Evolutionary conservation across 2,797 vertebrate genomes (phyloP).

Genomic region (Anabas testudineus): DNA sequence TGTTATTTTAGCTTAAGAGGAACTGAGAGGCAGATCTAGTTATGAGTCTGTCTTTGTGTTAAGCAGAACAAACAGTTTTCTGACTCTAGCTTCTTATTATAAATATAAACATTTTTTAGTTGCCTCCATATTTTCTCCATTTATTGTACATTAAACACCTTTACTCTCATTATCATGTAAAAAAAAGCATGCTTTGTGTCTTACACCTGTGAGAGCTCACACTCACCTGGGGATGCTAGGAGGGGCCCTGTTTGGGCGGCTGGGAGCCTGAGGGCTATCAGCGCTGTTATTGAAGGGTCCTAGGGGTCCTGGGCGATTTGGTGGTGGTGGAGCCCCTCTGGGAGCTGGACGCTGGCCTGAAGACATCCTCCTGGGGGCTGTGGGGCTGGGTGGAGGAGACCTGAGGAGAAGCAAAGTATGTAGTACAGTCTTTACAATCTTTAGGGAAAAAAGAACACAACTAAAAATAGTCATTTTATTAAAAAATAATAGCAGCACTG

Average conservation of each 20-base stretch:
- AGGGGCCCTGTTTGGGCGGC: constrained; percentile 92
- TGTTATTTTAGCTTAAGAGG: background rate
- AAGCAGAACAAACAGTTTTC: background rate
- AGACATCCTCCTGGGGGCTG: constrained; percentile 88
- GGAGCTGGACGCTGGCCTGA: constrained; percentile 87
- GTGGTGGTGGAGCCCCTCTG: constrained; percentile 89
- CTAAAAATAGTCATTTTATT: too few species aligned
- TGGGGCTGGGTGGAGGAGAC: constrained; percentile 93
- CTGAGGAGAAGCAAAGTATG: constrained; percentile 65
- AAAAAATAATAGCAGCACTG: too few species aligned
- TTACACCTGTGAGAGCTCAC: background rate
- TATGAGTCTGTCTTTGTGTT: background rate
- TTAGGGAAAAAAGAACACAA: background rate
- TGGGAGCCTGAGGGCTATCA: constrained; percentile 90
- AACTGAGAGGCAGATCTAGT: background rate
- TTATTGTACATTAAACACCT: background rate
- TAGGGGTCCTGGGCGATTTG: constrained; percentile 89
- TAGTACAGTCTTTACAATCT: background rate
- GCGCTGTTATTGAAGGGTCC: constrained; percentile 89
- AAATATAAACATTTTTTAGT: background rate
- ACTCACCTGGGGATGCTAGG: constrained; percentile 95
- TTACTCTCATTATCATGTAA: background rate
- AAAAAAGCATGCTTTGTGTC: background rate
- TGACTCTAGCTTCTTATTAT: background rate
- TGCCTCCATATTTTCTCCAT: background rate